Evolutionary conservation across 2,113 vertebrate species (phyloP), one percentile per base, ranked within the genome.

Genomic region (Phaethon lepturus): DNA sequence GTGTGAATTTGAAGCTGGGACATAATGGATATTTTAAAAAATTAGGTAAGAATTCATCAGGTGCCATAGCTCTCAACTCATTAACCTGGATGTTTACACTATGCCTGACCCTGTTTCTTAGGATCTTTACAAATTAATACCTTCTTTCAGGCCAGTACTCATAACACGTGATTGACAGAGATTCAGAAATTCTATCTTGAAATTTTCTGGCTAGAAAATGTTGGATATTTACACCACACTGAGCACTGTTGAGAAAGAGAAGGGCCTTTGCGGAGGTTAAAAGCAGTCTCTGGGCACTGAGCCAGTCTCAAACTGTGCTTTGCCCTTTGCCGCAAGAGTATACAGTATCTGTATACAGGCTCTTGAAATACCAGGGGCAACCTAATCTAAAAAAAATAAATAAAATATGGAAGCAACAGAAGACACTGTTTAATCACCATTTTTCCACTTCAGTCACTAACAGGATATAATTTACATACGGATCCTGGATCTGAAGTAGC

Each of bases 261-360:
- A 58, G 26, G 40, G 49, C 28, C 29, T 93, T 81, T 94, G 58
- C 80, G 76, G 69, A 95, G 78, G 89, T 87, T 92, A 89, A 94
- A 96, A 96, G 78, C 78, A 84, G 79, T 79, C 53, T 62, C 76
- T 79, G 76, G 92, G 94, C 82, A 82, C n/a, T 55, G 25, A 96
- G 91, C 91, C 95, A 97, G 75, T 7, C 72, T 91, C 79, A 60
- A 75, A 71, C 86, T 84, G 83, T 58, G 86, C 78, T 89, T 56
- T 90, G 78, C 78, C 68, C 77, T 78, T 92, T 93, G 47, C 75
- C 82, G 33, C 1, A 1, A 82, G 59, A 95, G 44, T 59, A 88
- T 63, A 90, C 71, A 52, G 24, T 26, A 94, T 40, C 66, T 91
- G 69, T 49, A 72, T 15, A 92, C 86, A 79, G 84, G 45, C 64